Percentiles rank a stretch among this genome's conserved stretches.
Evolutionary conservation across 2,888 invertebrate species (phyloP).

Genomic region (Hemithea aestivaria): DNA sequence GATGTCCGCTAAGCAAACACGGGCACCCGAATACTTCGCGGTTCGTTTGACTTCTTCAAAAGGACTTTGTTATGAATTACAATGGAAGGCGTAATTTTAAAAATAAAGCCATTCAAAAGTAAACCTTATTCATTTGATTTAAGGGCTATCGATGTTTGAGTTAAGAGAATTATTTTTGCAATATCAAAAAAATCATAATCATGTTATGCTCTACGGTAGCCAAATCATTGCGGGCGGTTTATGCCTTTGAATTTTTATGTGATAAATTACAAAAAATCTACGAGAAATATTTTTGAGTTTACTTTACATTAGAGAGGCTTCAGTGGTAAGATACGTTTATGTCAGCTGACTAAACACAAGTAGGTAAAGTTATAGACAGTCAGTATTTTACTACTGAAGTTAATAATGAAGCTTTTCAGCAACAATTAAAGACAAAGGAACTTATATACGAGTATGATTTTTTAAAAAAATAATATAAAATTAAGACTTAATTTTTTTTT

Average conservation of each 20-base stretch:
- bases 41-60: constrained; percentile 62
- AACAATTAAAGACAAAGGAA: no score
- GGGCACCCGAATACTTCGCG: constrained; percentile 64
- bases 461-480: no score
- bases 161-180: constrained; percentile 14
- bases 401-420: no score
- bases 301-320: constrained; percentile 19
- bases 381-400: no score
- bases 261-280: constrained; percentile 27
- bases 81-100: constrained; percentile 18
- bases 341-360: constrained; percentile 25
- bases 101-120: constrained; percentile 20
- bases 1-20: constrained; percentile 71
- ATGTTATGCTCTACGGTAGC: constrained; percentile 67
- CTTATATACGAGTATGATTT: no score
- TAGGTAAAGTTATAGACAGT: no score
- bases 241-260: constrained; percentile 40
- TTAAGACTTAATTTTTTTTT: no score
- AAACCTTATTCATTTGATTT: constrained; percentile 23
- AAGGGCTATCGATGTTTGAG: constrained; percentile 15
- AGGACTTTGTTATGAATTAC: constrained; percentile 45
- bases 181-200: constrained; percentile 56
- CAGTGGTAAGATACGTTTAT: constrained; percentile 14
- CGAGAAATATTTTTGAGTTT: constrained; percentile 10
- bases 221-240: constrained; percentile 57